Evolutionary conservation across 2,888 invertebrate genomes (phyloP), one percentile per base, ranked within the genome.

Genomic region (Priocnemis perturbator): DNA sequence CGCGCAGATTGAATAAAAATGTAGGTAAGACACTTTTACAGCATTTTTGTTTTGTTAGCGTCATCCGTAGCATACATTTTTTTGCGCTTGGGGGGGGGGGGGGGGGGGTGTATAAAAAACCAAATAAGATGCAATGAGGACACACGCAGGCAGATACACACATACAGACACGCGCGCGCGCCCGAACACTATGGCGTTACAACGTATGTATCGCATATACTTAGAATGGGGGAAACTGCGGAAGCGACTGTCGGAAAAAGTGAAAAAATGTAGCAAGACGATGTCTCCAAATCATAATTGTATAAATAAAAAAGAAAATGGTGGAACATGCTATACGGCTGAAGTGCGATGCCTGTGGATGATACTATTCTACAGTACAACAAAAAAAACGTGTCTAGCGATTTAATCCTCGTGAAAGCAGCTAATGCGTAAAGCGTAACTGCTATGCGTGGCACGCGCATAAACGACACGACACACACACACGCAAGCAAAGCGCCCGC

Each of bases 201-300:
- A 7, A 7, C 26, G 26, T 26, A 4, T 26, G 7, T 26, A 26
- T 37, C 37, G 37, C 37, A 11, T 9, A 37, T 37, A 37, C 37
- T 4, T 7, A 7, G 26, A 26, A 4, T 45, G 61, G 64, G 65
- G 78, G 69, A 79, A 80, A 79, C 78, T 76, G 37, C 37, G 60
- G 78, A 69, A 67, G 65, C 69, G 69, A 62, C 76, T 80, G 79
- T 80, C 75, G 72, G 69, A 44, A 53, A 69, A 37, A 37, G 37
- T 37, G 37, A 11, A 37, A 65, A 55, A 69, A 69, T 55, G 56
- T 64, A 67, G 59, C 66, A 23, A 20, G 61, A 59, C 60, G 57
- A 45, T 48, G 66, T 70, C 68, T 64, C 60, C 60, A 64, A 73
- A 68, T 76, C 69, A 65, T 69, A 70, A 73, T 17, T 67, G 63